These are phyloP conservation scores for Palloptera scutellata DNA, from an alignment of 2,888 invertebrate species.

Conservation along the genomic window DNA sequence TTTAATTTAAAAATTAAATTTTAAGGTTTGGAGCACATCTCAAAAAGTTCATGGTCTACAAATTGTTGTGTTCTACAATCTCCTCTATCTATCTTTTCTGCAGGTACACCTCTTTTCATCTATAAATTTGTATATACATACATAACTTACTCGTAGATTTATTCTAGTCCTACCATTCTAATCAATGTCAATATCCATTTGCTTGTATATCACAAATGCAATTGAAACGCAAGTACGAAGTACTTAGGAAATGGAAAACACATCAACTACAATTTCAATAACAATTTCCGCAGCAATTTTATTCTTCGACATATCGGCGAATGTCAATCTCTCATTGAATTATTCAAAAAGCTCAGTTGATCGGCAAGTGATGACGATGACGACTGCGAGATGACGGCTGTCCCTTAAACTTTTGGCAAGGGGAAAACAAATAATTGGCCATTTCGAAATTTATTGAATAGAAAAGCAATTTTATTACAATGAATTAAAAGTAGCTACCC, in stretches of 20 bases:
- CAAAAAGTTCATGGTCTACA: no score
- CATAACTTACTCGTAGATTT: no score
- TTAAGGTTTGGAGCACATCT: no score
- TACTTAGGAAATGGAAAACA: no score
- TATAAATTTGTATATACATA: no score
- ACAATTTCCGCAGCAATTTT: conserved; percentile 6
- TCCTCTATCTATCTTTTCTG: not conserved
- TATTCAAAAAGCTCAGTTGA: conserved; percentile 14
- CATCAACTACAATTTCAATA: not conserved
- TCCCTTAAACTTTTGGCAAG: not conserved
- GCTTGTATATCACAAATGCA: no score
- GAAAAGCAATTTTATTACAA: not conserved
- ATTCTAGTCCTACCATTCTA: conserved; percentile 19
- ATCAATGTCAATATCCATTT: no score
- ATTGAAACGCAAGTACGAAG: no score
- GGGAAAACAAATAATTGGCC: conserved; percentile 6
- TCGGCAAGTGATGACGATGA: conserved; percentile 19
- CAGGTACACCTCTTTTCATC: no score
- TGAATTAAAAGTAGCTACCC: no score
- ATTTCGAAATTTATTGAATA: conserved; percentile 22
- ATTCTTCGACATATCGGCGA: conserved; percentile 21
- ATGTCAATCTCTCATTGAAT: conserved; percentile 21
- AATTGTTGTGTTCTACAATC: no score
- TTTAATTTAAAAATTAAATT: no score
- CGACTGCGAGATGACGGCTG: conserved; percentile 4